Evolutionary conservation across 2,888 invertebrate species (phyloP).

Genomic region (Amphipoea oculea): DNA sequence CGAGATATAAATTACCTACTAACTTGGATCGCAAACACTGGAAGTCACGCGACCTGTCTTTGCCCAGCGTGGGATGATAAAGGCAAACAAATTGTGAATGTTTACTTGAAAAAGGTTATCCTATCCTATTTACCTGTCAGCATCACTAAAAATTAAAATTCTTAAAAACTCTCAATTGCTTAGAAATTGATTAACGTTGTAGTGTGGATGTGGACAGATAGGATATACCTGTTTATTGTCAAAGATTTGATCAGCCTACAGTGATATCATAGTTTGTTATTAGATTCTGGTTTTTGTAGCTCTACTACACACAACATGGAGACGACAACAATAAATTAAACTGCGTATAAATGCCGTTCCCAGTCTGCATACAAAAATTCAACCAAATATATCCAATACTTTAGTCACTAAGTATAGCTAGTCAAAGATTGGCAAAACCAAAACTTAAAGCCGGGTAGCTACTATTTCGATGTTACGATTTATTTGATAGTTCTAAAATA

Average conservation of each 20-base stretch:
- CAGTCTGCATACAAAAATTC: not conserved
- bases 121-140: not conserved
- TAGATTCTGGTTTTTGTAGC: not conserved
- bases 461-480: not conserved
- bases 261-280: constrained; percentile 28
- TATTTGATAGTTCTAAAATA: not conserved
- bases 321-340: not conserved
- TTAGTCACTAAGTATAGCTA: not conserved
- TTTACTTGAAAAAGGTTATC: not conserved
- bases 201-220: not conserved
- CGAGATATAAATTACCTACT: no score
- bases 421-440: not conserved
- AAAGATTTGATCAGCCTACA: constrained; percentile 12
- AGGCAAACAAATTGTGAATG: not conserved
- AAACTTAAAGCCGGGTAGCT: no score
- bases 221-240: constrained; percentile 1
- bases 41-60: no score
- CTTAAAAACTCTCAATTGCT: not conserved
- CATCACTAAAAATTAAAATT: not conserved
- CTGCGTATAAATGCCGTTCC: not conserved
- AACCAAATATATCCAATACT: not conserved
- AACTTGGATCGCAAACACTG: no score
- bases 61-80: no score
- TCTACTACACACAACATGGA: no score
- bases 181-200: not conserved